Base-by-base conservation (phyloP, 2,113 vertebrate genomes). In the Bos indicus region DNA sequence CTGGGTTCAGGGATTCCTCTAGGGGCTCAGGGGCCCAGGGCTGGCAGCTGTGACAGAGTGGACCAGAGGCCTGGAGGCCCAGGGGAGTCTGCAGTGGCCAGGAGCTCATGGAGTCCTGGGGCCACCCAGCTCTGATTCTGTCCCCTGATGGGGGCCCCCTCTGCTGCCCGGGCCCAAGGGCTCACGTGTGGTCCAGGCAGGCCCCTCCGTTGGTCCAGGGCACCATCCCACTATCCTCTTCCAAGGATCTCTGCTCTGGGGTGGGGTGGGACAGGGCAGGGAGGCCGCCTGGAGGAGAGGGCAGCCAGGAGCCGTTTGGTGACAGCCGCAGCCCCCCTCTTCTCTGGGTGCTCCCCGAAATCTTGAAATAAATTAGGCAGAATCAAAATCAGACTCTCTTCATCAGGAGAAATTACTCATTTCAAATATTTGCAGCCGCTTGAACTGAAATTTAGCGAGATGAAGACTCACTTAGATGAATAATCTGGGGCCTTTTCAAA, bases 311-410 rank as follows among this genome's bases (percentile, higher is more conserved):
- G 56, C 82, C 52, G 60, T 46, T 28, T 74, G 71, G 2, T 1
- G 25, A 52, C 80, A 88, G 60, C 16, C 80, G 6, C 78, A 67
- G 46, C 54, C 96, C 64, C 64, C 91, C 52, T 64, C 90, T 87
- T 88, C 86, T 91, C 78, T 14, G 81, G 94, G 97, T 80, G 93
- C 95, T 90, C 95, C 97, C 96, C 83, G 19, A 97, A 97, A 97
- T 96, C 97, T 54, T 30, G 2, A 90, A 82, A 95, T 82, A 91
- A 97, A 95, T 90, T 62, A 97, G 89, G 85, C 97, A 96, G 95
- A 92, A 94, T 96, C 97, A 86, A 97, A 98, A 98, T 98, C 97
- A 98, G 94, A 82, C 94, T 97, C 96, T 97, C 95, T 97, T 97
- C 97, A 97, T 96, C 95, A 64, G 97, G 93, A 98, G 95, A 97